Evolutionary conservation across 1,140 invertebrate species (phyloP), one percentile per base, ranked within the genome.

Genomic region (Scaptodrosophila lebanonensis): DNA sequence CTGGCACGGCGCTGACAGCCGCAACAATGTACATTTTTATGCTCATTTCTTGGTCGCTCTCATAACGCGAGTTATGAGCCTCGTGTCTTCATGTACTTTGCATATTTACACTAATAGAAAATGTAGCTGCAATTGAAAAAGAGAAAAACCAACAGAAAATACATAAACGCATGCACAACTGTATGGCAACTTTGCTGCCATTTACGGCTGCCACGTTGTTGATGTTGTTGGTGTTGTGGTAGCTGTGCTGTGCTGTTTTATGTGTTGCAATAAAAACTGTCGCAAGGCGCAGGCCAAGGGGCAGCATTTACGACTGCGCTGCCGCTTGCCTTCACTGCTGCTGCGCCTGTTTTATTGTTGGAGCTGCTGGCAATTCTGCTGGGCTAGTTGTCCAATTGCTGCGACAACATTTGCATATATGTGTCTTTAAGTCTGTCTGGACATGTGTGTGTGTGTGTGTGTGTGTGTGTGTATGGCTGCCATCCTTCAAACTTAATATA

Each of bases 71-170:
- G 69, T 79, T 63, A n/a, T n/a, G 66, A 82, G 69, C 76, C 75
- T 75, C 75, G 83, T 82, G 76, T 83, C 76, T 83, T 82, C 76
- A 76, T 82, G 75, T 83, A 82, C 70, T 82, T 83, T 82, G 76
- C 75, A 82, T 82, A 83, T 82, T 82, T 82, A 82, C 75, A 82
- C 75, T 82, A 83, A 82, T 83, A 83, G 75, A 82, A 82, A 82
- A 75, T 83, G 75, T 62, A 69, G 69, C 70, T 75, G 69, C 75
- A 79, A 79, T 79, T 79, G 73, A 79, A 77, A 79, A 72, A 57
- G 40, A 29, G 13, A 18, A 35, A 18, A 8, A 42, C 32, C 16
- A 38, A 20, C 13, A 39, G 16, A 3, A n/a, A n/a, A 13, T 6
- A 13, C 11, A 8, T 25, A 54, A 52, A 64, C 66, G 64, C 69